Evolutionary conservation across 92 coral and sea anemone genomes (phyloP).

Genomic region (Epizoanthus stellaris): DNA sequence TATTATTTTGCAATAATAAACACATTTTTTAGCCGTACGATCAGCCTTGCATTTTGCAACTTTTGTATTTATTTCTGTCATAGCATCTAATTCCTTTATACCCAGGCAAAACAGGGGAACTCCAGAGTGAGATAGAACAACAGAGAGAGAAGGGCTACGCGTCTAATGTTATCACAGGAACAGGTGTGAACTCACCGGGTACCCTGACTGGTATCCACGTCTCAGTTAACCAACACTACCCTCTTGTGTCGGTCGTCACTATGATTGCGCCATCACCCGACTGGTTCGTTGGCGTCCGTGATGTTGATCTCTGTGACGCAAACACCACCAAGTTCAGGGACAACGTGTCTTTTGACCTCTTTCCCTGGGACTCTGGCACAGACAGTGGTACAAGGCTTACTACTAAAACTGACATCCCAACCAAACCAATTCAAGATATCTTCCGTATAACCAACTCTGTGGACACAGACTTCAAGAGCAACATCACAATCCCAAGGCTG

Average conservation of each 20-base stretch:
- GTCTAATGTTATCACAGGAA: background rate
- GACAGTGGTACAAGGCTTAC: constrained; percentile 26
- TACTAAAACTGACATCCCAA: background rate
- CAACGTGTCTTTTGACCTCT: background rate
- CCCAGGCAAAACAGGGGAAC: background rate
- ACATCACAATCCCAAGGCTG: constrained; percentile 16
- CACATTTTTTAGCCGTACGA: too few species aligned
- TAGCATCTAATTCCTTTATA: background rate
- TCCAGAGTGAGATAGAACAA: background rate
- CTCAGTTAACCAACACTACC: constrained; percentile 27
- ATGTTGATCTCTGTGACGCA: constrained; percentile 19
- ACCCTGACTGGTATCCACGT: background rate
- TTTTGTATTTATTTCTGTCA: too few species aligned
- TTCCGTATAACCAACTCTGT: constrained; percentile 25
- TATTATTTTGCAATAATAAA: too few species aligned
- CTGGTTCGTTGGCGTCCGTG: constrained; percentile 44
- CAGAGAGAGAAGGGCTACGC: background rate
- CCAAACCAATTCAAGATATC: constrained; percentile 8
- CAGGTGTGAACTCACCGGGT: background rate
- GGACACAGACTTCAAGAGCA: constrained; percentile 40
- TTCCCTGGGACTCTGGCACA: constrained; percentile 33
- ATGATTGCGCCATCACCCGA: constrained; percentile 57
- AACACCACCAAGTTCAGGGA: constrained; percentile 25
- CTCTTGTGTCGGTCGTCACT: constrained; percentile 45
- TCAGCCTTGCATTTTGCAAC: too few species aligned